Evolutionary conservation across 2,797 vertebrate genomes (phyloP), one percentile per base, ranked within the genome.

Genomic region (Hydrolagus colliei): DNA sequence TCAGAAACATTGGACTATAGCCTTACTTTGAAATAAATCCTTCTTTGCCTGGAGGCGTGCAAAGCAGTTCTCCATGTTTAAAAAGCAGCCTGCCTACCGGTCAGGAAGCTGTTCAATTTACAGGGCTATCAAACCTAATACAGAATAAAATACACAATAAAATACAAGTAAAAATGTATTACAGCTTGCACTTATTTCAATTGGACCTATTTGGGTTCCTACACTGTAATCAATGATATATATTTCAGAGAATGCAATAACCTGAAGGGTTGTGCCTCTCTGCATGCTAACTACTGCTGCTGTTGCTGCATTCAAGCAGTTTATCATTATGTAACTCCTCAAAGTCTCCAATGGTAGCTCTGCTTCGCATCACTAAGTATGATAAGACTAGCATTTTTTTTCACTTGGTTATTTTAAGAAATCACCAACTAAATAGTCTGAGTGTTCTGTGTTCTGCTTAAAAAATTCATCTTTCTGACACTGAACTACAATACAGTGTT

Each of bases 181-280:
- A 89, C 86, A 87, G 2, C 86, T 86, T 87, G 88, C 13, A 0
- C 89, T 88, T 90, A 86, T 89, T 90, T 88, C 89, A 89, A 87
- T 88, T 89, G 89, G 89, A 89, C 90, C 86, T 87, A 68, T 90
- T 90, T 91, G 87, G 85, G 86, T 87, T 88, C 86, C 62, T 88
- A 86, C 86, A 76, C 27, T 88, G 87, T 87, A 87, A 89, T 89
- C 74, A 41, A 65, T 88, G 90, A 89, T 87, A 73, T 87, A 87
- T 88, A 86, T 89, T 86, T 89, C 13, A 9, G 72, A 85, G 86
- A 89, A 67, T 86, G 87, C 88, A 76, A 86, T 90, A 87, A 86
- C 88, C 89, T 41, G 0, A 87, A 89, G 87, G 89, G 86, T 88
- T 89, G 86, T 87, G 89, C 86, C 72, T 80, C 86, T 86, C 77